These are phyloP conservation scores for Tubulanus polymorphus DNA, from an alignment of 2,888 invertebrate species.

Conservation along the genomic window DNA sequence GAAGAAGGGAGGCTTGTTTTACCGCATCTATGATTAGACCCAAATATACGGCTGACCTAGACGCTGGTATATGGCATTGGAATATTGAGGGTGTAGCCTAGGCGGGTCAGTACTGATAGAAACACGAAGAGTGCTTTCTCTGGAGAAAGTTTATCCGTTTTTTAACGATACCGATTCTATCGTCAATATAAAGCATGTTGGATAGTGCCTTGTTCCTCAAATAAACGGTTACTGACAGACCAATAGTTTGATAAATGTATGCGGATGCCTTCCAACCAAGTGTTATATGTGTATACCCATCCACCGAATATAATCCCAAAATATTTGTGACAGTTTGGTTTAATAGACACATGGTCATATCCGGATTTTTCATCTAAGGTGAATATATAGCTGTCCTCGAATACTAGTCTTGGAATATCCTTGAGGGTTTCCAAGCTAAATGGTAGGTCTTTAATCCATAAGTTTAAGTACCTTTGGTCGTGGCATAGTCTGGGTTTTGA, in stretches of 20 bases:
- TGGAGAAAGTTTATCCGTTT: neutral
- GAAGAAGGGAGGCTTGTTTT: constrained; percentile 9
- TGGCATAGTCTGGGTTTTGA: constrained; percentile 14
- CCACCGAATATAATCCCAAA: constrained; percentile 14
- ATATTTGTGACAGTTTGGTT: neutral
- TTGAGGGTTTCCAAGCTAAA: constrained; percentile 5
- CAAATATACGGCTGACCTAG: constrained; percentile 5
- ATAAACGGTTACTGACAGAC: constrained; percentile 5
- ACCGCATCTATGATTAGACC: constrained; percentile 15
- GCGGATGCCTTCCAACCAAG: constrained; percentile 15
- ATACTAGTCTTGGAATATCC: constrained; percentile 13
- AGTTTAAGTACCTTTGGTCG: constrained; percentile 8
- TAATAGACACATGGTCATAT: constrained; percentile 14
- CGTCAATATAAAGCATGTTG: constrained; percentile 11
- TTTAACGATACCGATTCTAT: neutral
- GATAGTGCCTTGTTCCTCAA: neutral
- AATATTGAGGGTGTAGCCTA: constrained; percentile 12
- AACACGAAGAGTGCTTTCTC: neutral
- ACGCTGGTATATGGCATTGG: constrained; percentile 8
- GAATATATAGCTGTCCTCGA: constrained; percentile 6
- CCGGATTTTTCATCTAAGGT: constrained; percentile 16
- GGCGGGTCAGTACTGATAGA: constrained; percentile 9
- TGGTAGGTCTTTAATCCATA: constrained; percentile 7
- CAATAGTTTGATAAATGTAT: constrained; percentile 11
- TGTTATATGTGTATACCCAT: constrained; percentile 5